These are phyloP conservation scores for Sylvilagus bachmani DNA, from an alignment of 2,113 vertebrate species.

Conservation along the genomic window DNA sequence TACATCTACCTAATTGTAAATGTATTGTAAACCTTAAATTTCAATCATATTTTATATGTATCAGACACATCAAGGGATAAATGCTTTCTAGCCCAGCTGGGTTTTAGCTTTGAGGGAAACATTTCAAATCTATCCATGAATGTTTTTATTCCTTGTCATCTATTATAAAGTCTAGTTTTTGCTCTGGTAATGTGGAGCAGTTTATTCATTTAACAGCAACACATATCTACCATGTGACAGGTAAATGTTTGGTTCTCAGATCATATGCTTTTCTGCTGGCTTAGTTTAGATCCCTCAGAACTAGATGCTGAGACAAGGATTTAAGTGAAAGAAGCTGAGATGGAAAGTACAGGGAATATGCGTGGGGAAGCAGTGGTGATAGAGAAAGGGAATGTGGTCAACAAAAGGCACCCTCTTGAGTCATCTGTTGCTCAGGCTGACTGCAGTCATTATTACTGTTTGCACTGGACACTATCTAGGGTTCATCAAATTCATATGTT, in stretches of 20 bases:
- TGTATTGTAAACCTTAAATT: conserved; percentile 35
- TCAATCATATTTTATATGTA: conserved; percentile 20
- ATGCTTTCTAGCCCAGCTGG: conserved; percentile 36
- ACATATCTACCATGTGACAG: not conserved
- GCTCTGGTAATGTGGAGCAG: not conserved
- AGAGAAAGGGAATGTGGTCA: not conserved
- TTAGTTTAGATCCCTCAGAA: not conserved
- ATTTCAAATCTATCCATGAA: not conserved
- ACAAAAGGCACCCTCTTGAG: not conserved
- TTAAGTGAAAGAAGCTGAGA: not conserved
- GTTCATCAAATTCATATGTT: not conserved
- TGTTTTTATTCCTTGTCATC: not conserved
- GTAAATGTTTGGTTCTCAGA: not conserved
- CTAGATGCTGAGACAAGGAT: not conserved
- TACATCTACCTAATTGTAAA: conserved; percentile 7
- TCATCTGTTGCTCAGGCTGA: not conserved
- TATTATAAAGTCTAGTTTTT: not conserved
- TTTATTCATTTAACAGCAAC: not conserved
- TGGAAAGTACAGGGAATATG: not conserved
- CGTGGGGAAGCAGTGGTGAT: not conserved
- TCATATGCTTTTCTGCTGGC: not conserved
- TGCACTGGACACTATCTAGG: not conserved
- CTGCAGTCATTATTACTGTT: not conserved
- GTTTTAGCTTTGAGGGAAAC: conserved; percentile 33
- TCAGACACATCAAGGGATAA: conserved; percentile 54